Percentiles rank a stretch among this genome's conserved stretches.
These are phyloP conservation scores for Trichonephila clavata DNA, from an alignment of 1,140 invertebrate genomes.

Conservation along the genomic window DNA sequence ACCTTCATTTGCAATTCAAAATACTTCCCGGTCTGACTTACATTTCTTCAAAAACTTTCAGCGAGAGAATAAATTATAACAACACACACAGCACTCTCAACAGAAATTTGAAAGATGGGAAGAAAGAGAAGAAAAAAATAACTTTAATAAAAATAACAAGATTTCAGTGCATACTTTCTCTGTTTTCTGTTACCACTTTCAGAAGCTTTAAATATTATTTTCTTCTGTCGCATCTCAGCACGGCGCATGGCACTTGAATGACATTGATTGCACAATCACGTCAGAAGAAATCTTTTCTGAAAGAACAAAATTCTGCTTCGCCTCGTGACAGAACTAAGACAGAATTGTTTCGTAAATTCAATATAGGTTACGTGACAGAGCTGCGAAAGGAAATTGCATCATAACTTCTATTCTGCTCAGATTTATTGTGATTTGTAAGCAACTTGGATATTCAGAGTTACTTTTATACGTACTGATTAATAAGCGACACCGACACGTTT, in stretches of 20 bases:
- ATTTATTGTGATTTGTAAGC: background rate
- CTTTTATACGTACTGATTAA: too few relatives aligned
- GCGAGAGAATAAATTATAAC: too few relatives aligned
- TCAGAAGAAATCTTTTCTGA: background rate
- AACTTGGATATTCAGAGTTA: too few relatives aligned
- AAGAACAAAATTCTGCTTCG: background rate
- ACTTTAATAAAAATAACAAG: background rate
- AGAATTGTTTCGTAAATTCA: background rate
- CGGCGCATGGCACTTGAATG: background rate
- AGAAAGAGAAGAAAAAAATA: background rate
- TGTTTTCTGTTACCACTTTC: background rate
- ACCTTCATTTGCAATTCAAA: too few relatives aligned
- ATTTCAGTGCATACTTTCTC: background rate
- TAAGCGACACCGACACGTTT: too few relatives aligned
- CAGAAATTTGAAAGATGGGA: background rate
- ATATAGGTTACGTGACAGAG: background rate
- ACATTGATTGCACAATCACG: slow-evolving; percentile 19
- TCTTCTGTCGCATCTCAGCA: background rate
- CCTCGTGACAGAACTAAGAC: background rate
- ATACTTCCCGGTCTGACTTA: too few relatives aligned
- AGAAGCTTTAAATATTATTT: background rate
- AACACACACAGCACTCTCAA: background rate
- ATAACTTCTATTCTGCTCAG: background rate
- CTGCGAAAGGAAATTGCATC: background rate
- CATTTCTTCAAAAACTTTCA: too few relatives aligned